Conservation (phyloP, 2,888 invertebrate species). For the Heliconius aoede region DNA sequence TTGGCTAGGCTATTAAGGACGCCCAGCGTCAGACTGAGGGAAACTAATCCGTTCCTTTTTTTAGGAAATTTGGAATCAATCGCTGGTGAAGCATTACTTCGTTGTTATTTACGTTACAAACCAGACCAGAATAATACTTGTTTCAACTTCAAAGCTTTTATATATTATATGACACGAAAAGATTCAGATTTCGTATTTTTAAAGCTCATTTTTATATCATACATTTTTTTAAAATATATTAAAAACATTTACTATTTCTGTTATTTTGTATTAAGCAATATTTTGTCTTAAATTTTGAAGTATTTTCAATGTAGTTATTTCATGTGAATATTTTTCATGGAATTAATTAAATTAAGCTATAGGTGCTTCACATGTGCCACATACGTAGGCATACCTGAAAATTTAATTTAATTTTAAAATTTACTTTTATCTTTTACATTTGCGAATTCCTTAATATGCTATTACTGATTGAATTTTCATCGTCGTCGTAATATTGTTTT, state of each 20-base stretch:
- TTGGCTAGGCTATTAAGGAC: constrained; percentile 42
- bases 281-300: background rate
- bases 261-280: background rate
- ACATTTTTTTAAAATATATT: background rate
- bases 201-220: background rate
- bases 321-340: background rate
- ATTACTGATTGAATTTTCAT: no score
- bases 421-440: no score
- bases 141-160: background rate
- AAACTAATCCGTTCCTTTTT: constrained; percentile 37
- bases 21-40: constrained; percentile 32
- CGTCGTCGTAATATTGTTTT: no score
- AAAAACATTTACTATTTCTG: background rate
- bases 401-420: no score
- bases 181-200: background rate
- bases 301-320: background rate
- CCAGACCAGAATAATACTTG: background rate
- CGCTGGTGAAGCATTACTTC: constrained; percentile 32
- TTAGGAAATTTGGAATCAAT: constrained; percentile 38
- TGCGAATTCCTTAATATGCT: no score
- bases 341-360: background rate
- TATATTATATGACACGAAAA: background rate
- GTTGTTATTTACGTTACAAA: constrained; percentile 14
- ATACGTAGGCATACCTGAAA: background rate
- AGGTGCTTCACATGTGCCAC: background rate